These are phyloP conservation scores for Temnothorax unifasciatus DNA, from an alignment of 2,888 invertebrate genomes.

Conservation along the genomic window DNA sequence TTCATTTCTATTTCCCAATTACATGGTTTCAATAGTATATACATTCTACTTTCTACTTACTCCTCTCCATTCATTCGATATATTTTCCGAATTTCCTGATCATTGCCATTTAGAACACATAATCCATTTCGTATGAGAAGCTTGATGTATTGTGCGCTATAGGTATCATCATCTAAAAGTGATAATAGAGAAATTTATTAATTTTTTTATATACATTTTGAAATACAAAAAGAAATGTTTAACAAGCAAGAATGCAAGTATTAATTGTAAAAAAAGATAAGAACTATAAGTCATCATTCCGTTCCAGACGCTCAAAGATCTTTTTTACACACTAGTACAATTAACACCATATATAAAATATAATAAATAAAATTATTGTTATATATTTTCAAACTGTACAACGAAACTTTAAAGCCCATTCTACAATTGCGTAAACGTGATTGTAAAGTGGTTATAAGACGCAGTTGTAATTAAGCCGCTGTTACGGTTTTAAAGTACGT, in stretches of 20 bases:
- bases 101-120: background rate
- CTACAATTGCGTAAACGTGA: background rate
- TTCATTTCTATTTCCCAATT: constrained; percentile 7
- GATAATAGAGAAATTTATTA: constrained; percentile 2
- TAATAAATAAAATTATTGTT: constrained; percentile 12
- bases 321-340: no score
- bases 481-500: background rate
- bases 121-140: background rate
- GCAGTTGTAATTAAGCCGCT: background rate
- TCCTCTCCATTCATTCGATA: background rate
- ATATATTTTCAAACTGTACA: constrained; percentile 7
- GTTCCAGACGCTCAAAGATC: no score
- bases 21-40: background rate
- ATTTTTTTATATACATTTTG: constrained; percentile 16
- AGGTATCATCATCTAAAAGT: constrained; percentile 1
- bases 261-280: background rate
- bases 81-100: constrained; percentile 12
- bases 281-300: no score
- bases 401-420: background rate
- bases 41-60: constrained; percentile 1
- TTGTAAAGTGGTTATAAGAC: background rate
- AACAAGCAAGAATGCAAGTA: background rate
- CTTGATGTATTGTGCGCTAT: background rate
- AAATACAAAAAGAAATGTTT: constrained; percentile 1
- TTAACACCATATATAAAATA: no score